A percentile compares a stretch with the other conserved stretches of the same genome.
phyloP scores from a whole-genome alignment of 2,113 vertebrate genomes.

The Phaethon lepturus region DNA sequence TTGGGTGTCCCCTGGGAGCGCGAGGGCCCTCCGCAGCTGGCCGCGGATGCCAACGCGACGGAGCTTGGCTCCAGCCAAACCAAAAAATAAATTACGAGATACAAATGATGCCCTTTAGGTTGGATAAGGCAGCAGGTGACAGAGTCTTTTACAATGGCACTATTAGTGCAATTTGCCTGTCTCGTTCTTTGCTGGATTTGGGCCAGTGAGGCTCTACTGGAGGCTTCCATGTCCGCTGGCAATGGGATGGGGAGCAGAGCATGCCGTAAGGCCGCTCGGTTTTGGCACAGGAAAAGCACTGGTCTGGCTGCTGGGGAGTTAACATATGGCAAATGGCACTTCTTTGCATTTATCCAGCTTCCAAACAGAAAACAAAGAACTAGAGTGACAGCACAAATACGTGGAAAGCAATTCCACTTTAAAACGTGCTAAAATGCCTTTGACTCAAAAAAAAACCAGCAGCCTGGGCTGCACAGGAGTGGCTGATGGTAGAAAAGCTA shows the following conservation, averaged over 20 bases:
- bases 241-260: neutral
- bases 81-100: neutral
- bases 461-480: neutral
- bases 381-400: neutral
- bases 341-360: neutral
- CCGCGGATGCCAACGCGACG: accelerated
- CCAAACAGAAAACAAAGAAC: neutral
- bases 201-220: neutral
- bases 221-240: neutral
- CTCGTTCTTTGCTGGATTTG: neutral
- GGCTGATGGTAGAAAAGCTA: neutral
- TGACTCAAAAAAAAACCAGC: accelerated
- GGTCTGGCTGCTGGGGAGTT: neutral
- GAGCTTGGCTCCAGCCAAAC: neutral
- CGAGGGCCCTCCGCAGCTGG: neutral
- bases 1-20: neutral
- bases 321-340: neutral
- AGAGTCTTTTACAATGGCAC: neutral
- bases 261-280: neutral
- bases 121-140: neutral
- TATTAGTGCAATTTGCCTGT: neutral
- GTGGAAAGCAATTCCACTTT: neutral
- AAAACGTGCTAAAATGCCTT: neutral
- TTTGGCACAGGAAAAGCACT: neutral
- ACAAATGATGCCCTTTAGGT: neutral